Conservation (phyloP, 2,113 vertebrate genomes). For the Jaculus jaculus region DNA sequence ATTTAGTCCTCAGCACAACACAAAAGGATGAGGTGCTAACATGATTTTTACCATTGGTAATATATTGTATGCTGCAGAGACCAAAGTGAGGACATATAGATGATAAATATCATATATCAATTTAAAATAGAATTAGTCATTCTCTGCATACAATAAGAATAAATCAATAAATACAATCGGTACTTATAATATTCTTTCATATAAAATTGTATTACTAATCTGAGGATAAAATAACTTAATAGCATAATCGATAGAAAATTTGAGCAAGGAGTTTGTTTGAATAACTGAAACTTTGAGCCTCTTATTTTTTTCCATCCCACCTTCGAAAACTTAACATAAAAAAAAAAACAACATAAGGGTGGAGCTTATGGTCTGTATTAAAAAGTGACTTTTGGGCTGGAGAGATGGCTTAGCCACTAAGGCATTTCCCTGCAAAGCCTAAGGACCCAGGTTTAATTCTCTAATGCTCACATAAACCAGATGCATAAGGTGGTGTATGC, state of each 20-base stretch:
- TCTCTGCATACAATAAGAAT: background rate
- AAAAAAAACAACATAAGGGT: slow-evolving; percentile 61
- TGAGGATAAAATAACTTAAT: slow-evolving; percentile 15
- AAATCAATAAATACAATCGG: background rate
- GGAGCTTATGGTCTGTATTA: slow-evolving; percentile 64
- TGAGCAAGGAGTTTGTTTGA: background rate
- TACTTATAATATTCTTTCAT: background rate
- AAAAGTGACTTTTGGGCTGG: slow-evolving; percentile 43
- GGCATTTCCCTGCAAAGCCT: no score
- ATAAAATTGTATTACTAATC: slow-evolving; percentile 1
- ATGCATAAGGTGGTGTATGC: no score
- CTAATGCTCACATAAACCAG: no score
- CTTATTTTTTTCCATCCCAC: background rate
- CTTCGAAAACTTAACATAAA: slow-evolving; percentile 53
- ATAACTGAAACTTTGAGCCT: background rate
- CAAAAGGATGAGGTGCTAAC: background rate
- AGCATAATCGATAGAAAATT: background rate
- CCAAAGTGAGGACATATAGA: background rate
- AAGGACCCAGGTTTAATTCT: no score
- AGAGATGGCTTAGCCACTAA: no score
- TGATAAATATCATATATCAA: background rate
- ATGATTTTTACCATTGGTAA: background rate
- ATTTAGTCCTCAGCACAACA: background rate
- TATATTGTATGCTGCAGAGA: background rate
- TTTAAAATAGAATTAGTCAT: background rate